phyloP scores from a whole-genome alignment of 2,113 vertebrate species.

The Eurypyga helias region DNA sequence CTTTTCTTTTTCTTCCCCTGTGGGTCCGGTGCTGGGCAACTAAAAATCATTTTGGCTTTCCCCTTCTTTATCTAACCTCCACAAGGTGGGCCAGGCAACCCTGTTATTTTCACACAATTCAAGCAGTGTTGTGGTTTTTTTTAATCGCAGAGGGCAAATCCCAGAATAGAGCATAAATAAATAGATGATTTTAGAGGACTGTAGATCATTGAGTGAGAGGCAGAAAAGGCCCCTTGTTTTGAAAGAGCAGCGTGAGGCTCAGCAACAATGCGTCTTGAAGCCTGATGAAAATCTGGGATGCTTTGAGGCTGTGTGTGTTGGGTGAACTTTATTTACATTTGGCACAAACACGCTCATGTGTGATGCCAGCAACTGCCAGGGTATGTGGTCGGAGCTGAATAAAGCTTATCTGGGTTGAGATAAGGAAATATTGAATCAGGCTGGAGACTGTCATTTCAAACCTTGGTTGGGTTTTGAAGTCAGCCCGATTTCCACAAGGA shows the following conservation, averaged over 20 bases:
- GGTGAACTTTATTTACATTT: conserved; percentile 71
- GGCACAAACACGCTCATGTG: background rate
- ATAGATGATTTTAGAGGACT: conserved; percentile 74
- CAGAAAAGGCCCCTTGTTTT: conserved; percentile 78
- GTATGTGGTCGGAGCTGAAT: background rate
- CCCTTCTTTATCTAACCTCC: conserved; percentile 41
- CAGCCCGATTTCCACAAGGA: background rate
- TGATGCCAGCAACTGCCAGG: conserved; percentile 64
- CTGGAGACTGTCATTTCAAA: background rate
- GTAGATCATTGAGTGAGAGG: conserved; percentile 75
- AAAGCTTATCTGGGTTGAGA: conserved; percentile 46
- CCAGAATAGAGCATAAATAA: conserved; percentile 74
- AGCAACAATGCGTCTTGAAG: conserved; percentile 72
- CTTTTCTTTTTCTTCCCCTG: conserved; percentile 8
- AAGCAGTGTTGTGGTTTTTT: background rate
- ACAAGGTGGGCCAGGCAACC: background rate
- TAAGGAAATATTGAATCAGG: conserved; percentile 21
- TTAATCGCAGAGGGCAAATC: conserved; percentile 57
- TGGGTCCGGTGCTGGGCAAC: background rate
- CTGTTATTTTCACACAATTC: conserved; percentile 38
- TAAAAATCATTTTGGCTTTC: conserved; percentile 35
- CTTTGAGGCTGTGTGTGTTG: conserved; percentile 66
- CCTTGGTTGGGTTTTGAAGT: conserved; percentile 4
- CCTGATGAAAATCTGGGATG: conserved; percentile 38
- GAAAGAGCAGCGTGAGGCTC: conserved; percentile 57